These are phyloP conservation scores for Drosophila paracracens DNA, from an alignment of 2,888 invertebrate species.

Conservation along the genomic window DNA sequence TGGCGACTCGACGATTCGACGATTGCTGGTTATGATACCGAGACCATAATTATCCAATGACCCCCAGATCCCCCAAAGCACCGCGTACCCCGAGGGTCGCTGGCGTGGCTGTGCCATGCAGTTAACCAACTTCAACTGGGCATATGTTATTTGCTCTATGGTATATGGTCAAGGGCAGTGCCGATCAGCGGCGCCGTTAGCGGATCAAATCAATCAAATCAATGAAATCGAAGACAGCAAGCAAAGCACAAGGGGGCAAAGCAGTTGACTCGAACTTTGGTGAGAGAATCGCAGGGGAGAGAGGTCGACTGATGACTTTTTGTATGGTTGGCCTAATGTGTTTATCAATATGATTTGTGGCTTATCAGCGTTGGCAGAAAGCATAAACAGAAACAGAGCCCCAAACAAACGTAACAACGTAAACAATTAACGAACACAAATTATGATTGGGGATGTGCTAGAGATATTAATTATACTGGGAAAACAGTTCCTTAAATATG, in stretches of 20 bases:
- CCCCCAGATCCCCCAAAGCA: constrained; percentile 48
- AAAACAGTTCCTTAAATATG: background rate
- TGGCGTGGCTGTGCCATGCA: constrained; percentile 65
- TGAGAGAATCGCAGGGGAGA: constrained; percentile 5
- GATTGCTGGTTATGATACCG: constrained; percentile 20
- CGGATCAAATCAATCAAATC: constrained; percentile 78
- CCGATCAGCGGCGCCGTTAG: constrained; percentile 53
- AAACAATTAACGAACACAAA: constrained; percentile 31
- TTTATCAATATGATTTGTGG: constrained; percentile 56
- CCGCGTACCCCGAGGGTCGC: constrained; percentile 65
- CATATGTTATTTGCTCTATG: constrained; percentile 40
- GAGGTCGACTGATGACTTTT: constrained; percentile 64
- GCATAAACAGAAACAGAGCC: constrained; percentile 37
- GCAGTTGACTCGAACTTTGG: constrained; percentile 25
- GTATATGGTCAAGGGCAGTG: constrained; percentile 73
- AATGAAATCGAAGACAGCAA: constrained; percentile 75
- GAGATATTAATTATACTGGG: background rate
- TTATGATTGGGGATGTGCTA: background rate
- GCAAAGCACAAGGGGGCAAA: constrained; percentile 39
- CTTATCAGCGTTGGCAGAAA: constrained; percentile 41
- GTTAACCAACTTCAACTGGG: constrained; percentile 39
- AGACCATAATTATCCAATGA: constrained; percentile 67
- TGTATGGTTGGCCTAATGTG: constrained; percentile 60
- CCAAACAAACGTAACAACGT: constrained; percentile 12
- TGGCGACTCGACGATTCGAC: constrained; percentile 33